A percentile compares a stretch with the other conserved stretches of the same genome.
Evolutionary conservation across 2,113 vertebrate species (phyloP).

Genomic region (Gadus chalcogrammus): DNA sequence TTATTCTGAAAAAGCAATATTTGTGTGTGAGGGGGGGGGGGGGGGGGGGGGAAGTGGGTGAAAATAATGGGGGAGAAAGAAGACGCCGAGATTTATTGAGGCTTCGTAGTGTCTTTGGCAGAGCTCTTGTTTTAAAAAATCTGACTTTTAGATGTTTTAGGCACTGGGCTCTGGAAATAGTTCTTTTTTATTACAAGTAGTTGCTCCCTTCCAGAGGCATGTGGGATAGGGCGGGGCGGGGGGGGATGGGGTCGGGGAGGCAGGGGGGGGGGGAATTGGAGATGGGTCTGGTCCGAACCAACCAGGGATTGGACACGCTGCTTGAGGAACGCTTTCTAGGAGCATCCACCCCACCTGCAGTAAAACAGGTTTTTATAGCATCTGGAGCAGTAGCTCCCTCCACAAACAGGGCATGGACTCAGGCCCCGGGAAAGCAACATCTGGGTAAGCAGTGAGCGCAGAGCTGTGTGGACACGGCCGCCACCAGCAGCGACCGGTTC

Average conservation of each 20-base stretch:
- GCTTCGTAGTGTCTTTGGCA: constrained; percentile 71
- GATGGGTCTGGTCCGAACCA: background rate
- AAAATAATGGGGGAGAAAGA: constrained; percentile 34
- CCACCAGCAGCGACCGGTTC: no score
- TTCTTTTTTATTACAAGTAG: constrained; percentile 33
- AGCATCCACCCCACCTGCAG: no score
- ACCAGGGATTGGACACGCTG: background rate
- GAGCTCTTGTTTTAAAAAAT: constrained; percentile 66
- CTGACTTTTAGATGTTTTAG: constrained; percentile 73
- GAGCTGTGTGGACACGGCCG: no score
- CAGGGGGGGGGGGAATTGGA: background rate
- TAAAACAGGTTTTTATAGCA: constrained; percentile 34
- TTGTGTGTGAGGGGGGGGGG: background rate
- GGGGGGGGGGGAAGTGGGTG: constrained; percentile 8
- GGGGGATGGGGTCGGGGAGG: constrained; percentile 2
- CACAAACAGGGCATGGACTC: no score
- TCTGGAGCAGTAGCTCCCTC: background rate
- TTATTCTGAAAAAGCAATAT: no score
- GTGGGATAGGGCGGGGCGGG: no score
- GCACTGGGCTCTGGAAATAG: constrained; percentile 68
- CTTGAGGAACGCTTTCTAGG: constrained; percentile 5
- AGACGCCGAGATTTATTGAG: constrained; percentile 61
- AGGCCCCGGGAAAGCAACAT: no score
- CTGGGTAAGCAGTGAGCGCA: no score
- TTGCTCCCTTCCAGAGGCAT: constrained; percentile 43